Percentiles rank a stretch among this genome's conserved stretches.
These are phyloP conservation scores for Aptenodytes patagonicus DNA, from an alignment of 2,113 vertebrate species.

Conservation along the genomic window DNA sequence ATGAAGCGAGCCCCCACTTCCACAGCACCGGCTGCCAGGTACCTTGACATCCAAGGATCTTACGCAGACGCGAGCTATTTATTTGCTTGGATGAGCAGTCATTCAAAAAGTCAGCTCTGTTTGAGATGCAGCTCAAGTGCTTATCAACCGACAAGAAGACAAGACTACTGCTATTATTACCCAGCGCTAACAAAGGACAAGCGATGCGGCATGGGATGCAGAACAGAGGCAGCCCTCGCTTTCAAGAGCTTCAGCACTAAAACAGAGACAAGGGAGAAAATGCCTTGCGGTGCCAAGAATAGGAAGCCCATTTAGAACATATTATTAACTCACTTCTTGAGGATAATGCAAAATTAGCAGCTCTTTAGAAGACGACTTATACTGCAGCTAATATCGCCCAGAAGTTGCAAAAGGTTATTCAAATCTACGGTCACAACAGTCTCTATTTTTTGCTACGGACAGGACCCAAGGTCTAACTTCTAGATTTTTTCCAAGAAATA, in stretches of 20 bases:
- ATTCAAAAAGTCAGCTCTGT: neutral
- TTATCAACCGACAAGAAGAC: neutral
- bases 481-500: neutral
- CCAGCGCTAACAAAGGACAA: neutral
- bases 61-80: neutral
- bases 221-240: neutral
- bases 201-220: neutral
- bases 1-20: rapidly evolving
- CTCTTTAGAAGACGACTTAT: neutral
- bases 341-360: neutral
- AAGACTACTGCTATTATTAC: neutral
- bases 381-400: neutral
- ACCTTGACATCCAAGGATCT: neutral
- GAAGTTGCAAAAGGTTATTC: neutral
- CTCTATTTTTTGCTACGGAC: neutral
- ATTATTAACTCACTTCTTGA: neutral
- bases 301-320: neutral
- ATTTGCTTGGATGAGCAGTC: constrained; percentile 10
- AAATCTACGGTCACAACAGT: neutral
- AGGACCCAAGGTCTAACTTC: neutral
- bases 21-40: neutral
- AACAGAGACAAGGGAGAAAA: constrained; percentile 2
- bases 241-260: neutral
- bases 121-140: neutral
- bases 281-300: neutral